phyloP scores from a whole-genome alignment of 2,113 vertebrate species.

The Plecturocebus donacophilus region DNA sequence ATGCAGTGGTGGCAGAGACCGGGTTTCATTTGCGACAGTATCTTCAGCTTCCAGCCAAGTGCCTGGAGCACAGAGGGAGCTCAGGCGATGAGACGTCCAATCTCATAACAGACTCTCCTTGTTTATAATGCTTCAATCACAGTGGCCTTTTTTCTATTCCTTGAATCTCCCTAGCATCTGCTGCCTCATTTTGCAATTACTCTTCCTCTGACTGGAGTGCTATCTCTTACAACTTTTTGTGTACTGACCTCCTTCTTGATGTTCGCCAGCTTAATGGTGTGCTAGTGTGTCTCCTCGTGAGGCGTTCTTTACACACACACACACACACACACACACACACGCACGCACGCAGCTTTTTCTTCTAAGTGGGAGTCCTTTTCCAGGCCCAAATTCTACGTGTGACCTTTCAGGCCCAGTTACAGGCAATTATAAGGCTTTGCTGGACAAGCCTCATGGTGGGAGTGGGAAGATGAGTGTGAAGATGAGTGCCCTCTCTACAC shows the following conservation, averaged over 20 bases:
- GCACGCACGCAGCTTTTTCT: not conserved
- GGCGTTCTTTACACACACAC: not conserved
- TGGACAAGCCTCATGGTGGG: not conserved
- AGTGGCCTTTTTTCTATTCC: not conserved
- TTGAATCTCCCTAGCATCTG: not conserved
- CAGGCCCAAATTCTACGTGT: not conserved
- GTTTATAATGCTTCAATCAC: rapidly evolving
- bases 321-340: not conserved
- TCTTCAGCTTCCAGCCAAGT: not conserved
- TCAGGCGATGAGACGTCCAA: not conserved
- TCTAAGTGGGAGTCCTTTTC: not conserved
- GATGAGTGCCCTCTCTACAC: not conserved
- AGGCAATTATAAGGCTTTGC: not conserved
- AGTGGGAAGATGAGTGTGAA: rapidly evolving
- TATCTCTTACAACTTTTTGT: not conserved
- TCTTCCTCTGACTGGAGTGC: not conserved
- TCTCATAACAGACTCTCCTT: not conserved
- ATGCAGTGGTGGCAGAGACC: not conserved
- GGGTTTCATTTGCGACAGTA: not conserved
- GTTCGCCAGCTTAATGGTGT: not conserved
- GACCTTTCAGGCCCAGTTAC: not conserved
- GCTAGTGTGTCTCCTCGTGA: not conserved
- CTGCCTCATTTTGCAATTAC: not conserved
- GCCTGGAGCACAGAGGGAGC: not conserved
- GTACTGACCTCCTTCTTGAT: not conserved